Evolutionary conservation across 2,888 invertebrate genomes (phyloP).

Genomic region (Dicyrtomina minuta): DNA sequence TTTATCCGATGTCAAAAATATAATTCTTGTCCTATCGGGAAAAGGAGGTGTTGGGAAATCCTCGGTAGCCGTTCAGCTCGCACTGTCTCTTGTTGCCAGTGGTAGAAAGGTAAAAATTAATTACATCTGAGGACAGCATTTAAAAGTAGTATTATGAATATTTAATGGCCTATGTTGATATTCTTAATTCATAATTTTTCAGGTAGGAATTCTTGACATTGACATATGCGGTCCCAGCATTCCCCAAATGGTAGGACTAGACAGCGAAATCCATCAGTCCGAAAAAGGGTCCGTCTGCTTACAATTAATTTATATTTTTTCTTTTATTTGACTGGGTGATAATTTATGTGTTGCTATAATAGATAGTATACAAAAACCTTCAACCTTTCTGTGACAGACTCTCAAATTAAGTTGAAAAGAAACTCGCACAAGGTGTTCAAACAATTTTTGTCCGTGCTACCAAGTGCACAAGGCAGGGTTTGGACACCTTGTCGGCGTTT

Average conservation of each 20-base stretch:
- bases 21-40: conserved; percentile 91
- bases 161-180: no score
- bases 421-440: no score
- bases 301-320: conserved; percentile 6
- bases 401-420: no score
- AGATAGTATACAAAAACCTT: no score
- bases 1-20: conserved; percentile 74
- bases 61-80: conserved; percentile 90
- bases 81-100: conserved; percentile 76
- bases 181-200: conserved; percentile 53
- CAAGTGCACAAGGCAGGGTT: no score
- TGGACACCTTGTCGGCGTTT: no score
- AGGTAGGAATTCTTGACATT: conserved; percentile 91
- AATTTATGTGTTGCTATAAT: background rate
- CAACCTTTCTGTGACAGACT: no score
- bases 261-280: conserved; percentile 79
- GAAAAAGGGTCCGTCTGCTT: conserved; percentile 71
- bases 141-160: no score
- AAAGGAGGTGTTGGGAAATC: conserved; percentile 99
- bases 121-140: no score
- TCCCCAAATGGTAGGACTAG: conserved; percentile 81
- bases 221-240: conserved; percentile 95
- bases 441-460: no score
- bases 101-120: conserved; percentile 69
- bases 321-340: background rate